A percentile compares a stretch with the other conserved stretches of the same genome.
Evolutionary conservation across 2,797 vertebrate genomes (phyloP).

Genomic region (Morus bassanus): DNA sequence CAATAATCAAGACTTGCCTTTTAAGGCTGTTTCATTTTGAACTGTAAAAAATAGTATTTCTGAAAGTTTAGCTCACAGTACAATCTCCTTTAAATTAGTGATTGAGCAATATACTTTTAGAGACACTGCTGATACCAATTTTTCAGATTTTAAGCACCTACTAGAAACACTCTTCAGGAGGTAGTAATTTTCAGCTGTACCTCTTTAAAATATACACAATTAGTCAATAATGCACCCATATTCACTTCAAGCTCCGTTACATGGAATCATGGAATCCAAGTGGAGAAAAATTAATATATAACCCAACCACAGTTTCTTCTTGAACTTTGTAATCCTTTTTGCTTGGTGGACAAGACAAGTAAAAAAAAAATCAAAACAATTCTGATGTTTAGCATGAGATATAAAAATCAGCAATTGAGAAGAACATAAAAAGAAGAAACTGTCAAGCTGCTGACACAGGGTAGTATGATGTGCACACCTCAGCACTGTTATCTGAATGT

Average conservation of each 20-base stretch:
- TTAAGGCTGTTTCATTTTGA: neutral
- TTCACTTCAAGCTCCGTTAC: neutral
- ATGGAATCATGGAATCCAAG: neutral
- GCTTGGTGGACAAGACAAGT: neutral
- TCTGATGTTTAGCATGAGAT: neutral
- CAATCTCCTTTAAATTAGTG: neutral
- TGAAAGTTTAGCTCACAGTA: neutral
- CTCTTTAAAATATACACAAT: neutral
- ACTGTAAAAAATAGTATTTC: neutral
- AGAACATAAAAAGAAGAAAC: neutral
- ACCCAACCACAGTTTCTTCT: neutral
- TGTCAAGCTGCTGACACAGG: neutral
- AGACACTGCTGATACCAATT: neutral
- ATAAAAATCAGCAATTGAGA: neutral
- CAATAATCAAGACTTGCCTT: rapidly evolving
- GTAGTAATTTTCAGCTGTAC: neutral
- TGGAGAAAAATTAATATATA: neutral
- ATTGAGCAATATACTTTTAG: neutral
- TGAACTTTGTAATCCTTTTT: neutral
- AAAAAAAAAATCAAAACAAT: neutral
- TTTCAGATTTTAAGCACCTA: neutral
- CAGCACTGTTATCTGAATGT: neutral
- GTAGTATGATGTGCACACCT: neutral
- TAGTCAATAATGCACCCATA: neutral
- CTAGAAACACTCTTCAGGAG: neutral